Evolutionary conservation across 2,888 invertebrate genomes (phyloP), one percentile per base, ranked within the genome.

Genomic region (Stenurella melanura): DNA sequence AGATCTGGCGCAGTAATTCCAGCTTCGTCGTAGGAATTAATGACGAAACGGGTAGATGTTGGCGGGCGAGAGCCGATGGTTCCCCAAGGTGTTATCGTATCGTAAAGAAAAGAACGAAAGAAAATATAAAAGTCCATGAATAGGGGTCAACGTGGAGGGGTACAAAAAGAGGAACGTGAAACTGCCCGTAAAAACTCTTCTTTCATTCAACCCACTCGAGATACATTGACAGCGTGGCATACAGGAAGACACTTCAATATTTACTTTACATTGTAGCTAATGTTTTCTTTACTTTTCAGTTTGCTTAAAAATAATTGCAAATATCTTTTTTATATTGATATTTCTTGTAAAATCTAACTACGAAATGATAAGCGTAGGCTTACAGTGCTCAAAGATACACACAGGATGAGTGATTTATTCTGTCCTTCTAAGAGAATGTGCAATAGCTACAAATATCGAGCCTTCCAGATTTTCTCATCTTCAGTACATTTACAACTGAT

Each of bases 41-140:
- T 82, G 82, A 83, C 80, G 76, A 73, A 74, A 78, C 75, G 78
- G 79, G 81, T 78, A 78, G 81, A 80, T 78, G 82, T 75, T 74
- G 79, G 79, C 80, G 80, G 78, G 73, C 81, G 79, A 76, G 78
- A 79, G 80, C 79, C 81, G 81, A 82, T 82, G 84, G 79, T 79
- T 82, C 84, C 84, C 83, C 70, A 74, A 84, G 84, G 84, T 83
- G 83, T 83, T 84, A 83, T 84, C 80, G 81, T 79, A 79, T 78
- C 81, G 82, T 77, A 81, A 78, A 80, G 78, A 80, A 81, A 80
- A 78, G 81, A 78, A 80, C 71, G 78, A 80, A 82, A 80, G 81
- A 76, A 82, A 82, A 81, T 79, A 82, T 81, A 79, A 80, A 81
- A 73, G 82, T 76, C 80, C 73, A 76, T 75, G 83, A 81, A 82